Evolutionary conservation across 2,113 vertebrate genomes (phyloP).

Genomic region (Ibidorhyncha struthersii): DNA sequence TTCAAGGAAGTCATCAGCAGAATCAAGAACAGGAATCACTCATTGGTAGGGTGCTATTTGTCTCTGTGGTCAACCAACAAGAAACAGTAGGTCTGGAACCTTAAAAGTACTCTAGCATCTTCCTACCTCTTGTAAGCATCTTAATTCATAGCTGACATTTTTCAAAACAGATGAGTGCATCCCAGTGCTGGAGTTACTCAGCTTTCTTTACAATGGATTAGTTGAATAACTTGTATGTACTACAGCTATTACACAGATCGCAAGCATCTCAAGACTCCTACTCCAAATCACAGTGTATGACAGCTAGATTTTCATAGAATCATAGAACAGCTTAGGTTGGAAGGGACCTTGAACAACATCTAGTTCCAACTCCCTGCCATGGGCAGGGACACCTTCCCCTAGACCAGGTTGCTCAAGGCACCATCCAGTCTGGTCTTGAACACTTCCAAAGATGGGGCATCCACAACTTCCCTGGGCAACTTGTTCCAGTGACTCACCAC

Average conservation of each 20-base stretch:
- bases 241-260: neutral
- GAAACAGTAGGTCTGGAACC: neutral
- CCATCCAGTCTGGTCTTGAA: too few species aligned
- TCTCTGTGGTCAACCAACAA: neutral
- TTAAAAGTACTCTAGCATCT: neutral
- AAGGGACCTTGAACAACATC: too few species aligned
- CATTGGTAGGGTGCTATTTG: neutral
- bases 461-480: too few species aligned
- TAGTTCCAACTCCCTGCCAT: too few species aligned
- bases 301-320: neutral
- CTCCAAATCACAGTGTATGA: neutral
- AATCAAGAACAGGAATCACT: neutral
- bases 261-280: neutral
- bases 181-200: neutral
- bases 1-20: neutral
- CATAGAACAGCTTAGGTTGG: too few species aligned
- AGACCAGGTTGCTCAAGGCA: too few species aligned
- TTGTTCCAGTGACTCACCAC: too few species aligned
- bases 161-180: neutral
- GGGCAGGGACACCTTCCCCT: too few species aligned
- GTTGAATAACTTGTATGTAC: neutral
- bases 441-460: too few species aligned
- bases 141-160: neutral
- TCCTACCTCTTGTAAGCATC: neutral
- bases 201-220: neutral